phyloP scores from a whole-genome alignment of 2,888 invertebrate genomes.

The Smittia aterrima region DNA sequence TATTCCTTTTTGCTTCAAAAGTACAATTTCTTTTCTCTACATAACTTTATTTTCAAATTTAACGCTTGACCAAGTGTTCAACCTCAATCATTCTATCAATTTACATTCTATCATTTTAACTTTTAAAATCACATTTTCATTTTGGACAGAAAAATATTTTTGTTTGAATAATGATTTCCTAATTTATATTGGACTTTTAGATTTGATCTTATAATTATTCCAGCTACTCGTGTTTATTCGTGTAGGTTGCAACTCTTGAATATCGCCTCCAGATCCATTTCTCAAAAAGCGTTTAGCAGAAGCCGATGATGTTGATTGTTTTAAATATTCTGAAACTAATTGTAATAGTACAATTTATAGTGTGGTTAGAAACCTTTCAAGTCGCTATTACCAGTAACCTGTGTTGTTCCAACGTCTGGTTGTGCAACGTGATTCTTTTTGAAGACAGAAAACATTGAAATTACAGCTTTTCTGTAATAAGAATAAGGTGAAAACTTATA shows the following conservation, averaged over 20 bases:
- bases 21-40: too few relatives aligned
- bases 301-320: conserved; percentile 50
- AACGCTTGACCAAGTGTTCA: too few relatives aligned
- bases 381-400: conserved; percentile 51
- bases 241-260: conserved; percentile 53
- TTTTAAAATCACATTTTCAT: too few relatives aligned
- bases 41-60: too few relatives aligned
- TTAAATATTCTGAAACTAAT: conserved; percentile 55
- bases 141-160: too few relatives aligned
- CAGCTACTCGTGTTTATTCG: too few relatives aligned
- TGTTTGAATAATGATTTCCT: too few relatives aligned
- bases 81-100: too few relatives aligned
- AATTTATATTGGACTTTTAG: too few relatives aligned
- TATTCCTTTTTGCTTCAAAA: too few relatives aligned
- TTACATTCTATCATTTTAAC: too few relatives aligned
- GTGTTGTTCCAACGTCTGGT: conserved; percentile 50
- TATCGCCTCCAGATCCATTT: conserved; percentile 55
- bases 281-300: conserved; percentile 51
- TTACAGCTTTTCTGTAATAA: conserved; percentile 50
- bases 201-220: too few relatives aligned
- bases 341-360: not conserved
- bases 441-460: conserved; percentile 51
- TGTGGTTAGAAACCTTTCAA: not conserved
- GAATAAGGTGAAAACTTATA: not conserved
- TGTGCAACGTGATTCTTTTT: conserved; percentile 46